Evolutionary conservation across 1,140 invertebrate genomes (phyloP).

Genomic region (Hyles vespertilio): DNA sequence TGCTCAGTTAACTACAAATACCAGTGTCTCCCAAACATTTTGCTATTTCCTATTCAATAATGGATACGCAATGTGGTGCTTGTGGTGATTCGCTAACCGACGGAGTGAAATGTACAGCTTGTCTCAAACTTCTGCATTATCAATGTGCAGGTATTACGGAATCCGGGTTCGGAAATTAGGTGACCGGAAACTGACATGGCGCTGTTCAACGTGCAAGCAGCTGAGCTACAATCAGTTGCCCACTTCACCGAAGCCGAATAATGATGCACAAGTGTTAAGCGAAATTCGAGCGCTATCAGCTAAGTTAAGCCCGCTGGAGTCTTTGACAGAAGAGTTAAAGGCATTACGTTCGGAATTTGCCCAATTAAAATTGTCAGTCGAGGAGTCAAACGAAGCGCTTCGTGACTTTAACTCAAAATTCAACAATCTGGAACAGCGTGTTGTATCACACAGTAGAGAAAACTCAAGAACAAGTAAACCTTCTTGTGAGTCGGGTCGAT

Average conservation of each 20-base stretch:
- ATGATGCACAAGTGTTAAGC: background rate
- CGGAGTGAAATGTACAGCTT: background rate
- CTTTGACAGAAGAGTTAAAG: conserved; percentile 8
- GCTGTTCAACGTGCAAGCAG: conserved; percentile 7
- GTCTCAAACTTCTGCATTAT: background rate
- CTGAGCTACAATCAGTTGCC: background rate
- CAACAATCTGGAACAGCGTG: background rate
- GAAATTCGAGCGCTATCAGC: conserved; percentile 5
- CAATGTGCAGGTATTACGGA: conserved; percentile 13
- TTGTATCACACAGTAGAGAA: conserved; percentile 6
- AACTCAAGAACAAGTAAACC: background rate
- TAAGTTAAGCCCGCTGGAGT: conserved; percentile 4
- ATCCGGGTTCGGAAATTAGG: conserved; percentile 9
- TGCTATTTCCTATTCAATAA: no score
- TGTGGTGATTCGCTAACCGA: no score
- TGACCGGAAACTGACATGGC: conserved; percentile 8
- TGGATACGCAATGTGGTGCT: no score
- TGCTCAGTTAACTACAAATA: no score
- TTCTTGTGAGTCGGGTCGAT: background rate
- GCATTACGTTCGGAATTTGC: conserved; percentile 3
- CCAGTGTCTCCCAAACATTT: no score
- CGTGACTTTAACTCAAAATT: background rate
- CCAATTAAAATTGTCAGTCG: background rate
- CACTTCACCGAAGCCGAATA: background rate
- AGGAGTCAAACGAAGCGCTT: background rate